Evolutionary conservation across 1,140 invertebrate species (phyloP), one percentile per base, ranked within the genome.

Genomic region (Microplitis demolitor): DNA sequence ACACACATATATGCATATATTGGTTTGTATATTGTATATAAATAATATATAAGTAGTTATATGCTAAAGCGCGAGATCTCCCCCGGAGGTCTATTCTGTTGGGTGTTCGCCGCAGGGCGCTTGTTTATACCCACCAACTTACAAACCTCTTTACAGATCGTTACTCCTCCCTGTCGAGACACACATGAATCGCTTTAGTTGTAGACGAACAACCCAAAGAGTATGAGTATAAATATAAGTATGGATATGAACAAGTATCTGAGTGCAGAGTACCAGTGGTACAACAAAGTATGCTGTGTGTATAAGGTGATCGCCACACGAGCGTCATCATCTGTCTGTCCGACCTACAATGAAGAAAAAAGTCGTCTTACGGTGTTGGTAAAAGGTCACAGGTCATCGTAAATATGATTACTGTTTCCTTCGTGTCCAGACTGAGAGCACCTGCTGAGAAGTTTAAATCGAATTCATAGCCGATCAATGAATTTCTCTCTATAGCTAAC

Each of bases 111-210:
- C 77, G 77, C 83, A 77, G 85, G 85, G 84, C 78, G 82, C 84
- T 72, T 71, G 63, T 82, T 78, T 79, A 82, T 84, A 80, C 82
- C 78, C 83, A 81, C 81, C 82, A 86, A 84, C 83, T 85, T 80
- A 85, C 83, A 85, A 85, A 87, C 84, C 82, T 84, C 84, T 85
- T 86, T 86, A 86, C 84, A 86, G 84, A 86, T 87, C 83, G 85
- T 87, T 86, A 87, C 82, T 85, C 80, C 80, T 81, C 73, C 77
- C 77, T 80, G 79, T 77, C 74, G 78, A 81, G 82, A 83, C 83
- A 85, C 80, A 83, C 83, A 84, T 86, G 83, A 82, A 82, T 82
- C 71, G 62, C 58, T 68, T 73, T 56, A 58, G 62, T 62, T 35
- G 35, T 16, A 64, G 62, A 45, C 39, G 39, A 45, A 45, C 39